A percentile compares a stretch with the other conserved stretches of the same genome.
phyloP scores from a whole-genome alignment of 2,888 invertebrate species.

The Microplitis deprimator region DNA sequence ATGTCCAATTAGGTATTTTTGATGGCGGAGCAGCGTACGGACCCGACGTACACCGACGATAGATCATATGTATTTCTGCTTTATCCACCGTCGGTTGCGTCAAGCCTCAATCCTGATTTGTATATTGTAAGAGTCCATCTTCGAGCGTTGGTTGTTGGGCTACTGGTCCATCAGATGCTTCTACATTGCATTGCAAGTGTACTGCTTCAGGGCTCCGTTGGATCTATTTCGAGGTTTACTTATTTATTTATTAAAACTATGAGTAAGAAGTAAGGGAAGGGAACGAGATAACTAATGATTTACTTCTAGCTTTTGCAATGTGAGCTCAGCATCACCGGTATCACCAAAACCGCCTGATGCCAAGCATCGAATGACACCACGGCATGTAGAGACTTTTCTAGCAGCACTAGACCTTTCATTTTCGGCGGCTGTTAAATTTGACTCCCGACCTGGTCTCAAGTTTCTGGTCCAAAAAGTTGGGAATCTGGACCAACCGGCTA shows the following conservation, averaged over 20 bases:
- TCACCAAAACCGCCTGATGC: slow-evolving; percentile 58
- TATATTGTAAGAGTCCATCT: slow-evolving; percentile 90
- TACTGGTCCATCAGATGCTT: slow-evolving; percentile 93
- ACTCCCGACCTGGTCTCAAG: slow-evolving; percentile 91
- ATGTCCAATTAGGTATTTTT: slow-evolving; percentile 74
- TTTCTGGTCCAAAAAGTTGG: slow-evolving; percentile 95
- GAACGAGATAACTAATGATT: neutral
- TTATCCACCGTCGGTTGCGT: slow-evolving; percentile 83
- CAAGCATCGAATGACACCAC: slow-evolving; percentile 72
- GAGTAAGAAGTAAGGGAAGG: too few species aligned
- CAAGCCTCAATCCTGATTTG: slow-evolving; percentile 82
- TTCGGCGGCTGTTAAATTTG: slow-evolving; percentile 87
- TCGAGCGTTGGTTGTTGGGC: slow-evolving; percentile 88
- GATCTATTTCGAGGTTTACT: slow-evolving; percentile 75
- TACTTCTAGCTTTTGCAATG: slow-evolving; percentile 68
- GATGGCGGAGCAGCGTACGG: slow-evolving; percentile 74
- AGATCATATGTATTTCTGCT: slow-evolving; percentile 91
- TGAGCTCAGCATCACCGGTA: slow-evolving; percentile 60
- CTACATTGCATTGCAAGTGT: slow-evolving; percentile 92
- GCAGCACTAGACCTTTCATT: slow-evolving; percentile 88
- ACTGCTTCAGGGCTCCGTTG: slow-evolving; percentile 82
- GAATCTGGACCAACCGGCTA: slow-evolving; percentile 87
- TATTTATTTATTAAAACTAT: neutral
- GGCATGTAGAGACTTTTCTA: slow-evolving; percentile 80
- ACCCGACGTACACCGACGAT: slow-evolving; percentile 77